Percentiles rank a stretch among this genome's conserved stretches.
These are phyloP conservation scores for Macrochelys suwanniensis DNA, from an alignment of 2,797 vertebrate species.

Conservation along the genomic window DNA sequence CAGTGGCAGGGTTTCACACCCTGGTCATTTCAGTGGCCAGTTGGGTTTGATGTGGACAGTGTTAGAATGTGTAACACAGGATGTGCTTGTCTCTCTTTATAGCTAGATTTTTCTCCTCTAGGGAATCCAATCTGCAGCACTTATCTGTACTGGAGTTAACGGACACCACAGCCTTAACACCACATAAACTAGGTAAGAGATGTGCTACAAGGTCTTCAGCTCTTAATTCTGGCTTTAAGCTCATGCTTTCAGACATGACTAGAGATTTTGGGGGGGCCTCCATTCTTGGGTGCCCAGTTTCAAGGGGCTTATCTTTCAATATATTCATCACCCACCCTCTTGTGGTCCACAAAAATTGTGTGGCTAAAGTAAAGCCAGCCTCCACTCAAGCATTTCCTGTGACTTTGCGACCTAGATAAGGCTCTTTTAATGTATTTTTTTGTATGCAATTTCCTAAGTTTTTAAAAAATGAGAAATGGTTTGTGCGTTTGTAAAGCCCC, in stretches of 20 bases:
- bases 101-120: slow-evolving; percentile 74
- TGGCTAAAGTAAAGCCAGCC: not conserved
- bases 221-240: not conserved
- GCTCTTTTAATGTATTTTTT: not conserved
- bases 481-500: too few relatives aligned
- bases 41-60: not conserved
- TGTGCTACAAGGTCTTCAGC: not conserved
- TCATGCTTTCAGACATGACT: not conserved
- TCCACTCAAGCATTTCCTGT: not conserved
- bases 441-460: not conserved
- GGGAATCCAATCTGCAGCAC: slow-evolving; percentile 95
- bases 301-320: not conserved
- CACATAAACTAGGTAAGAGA: slow-evolving; percentile 85
- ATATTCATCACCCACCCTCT: not conserved
- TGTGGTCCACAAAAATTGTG: not conserved
- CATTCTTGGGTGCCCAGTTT: not conserved
- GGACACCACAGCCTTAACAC: slow-evolving; percentile 83
- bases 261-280: not conserved
- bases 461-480: not conserved
- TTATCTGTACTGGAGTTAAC: slow-evolving; percentile 92
- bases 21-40: not conserved
- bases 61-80: slow-evolving; percentile 32
- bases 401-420: not conserved
- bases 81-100: slow-evolving; percentile 28
- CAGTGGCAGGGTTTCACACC: not conserved